Base-by-base conservation (phyloP, 2,888 invertebrate genomes). In the Drosophila pseudotakahashii region DNA sequence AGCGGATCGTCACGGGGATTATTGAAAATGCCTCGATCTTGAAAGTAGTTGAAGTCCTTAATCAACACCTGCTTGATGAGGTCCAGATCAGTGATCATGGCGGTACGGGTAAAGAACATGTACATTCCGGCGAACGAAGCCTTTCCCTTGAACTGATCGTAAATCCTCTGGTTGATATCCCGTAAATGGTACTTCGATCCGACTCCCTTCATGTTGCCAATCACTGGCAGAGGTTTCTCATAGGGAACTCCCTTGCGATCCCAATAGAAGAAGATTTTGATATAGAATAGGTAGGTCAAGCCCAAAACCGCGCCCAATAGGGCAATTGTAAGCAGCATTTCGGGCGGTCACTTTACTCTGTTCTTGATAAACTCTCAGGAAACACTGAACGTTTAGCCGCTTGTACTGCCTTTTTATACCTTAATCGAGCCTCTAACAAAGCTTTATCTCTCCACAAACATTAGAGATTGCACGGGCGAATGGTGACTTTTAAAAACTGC, bases 31-130 rank as follows among this genome's bases (percentile, higher is more conserved):
- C 90, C 89, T 3, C 92, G 91, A 77, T 92, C 89, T 7, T 82
- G 81, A 63, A 93, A 93, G 47, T 79, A 70, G 0, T 72, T 58
- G 48, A 92, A 92, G 58, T 93, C 92, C 68, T 90, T 91, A 6
- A 92, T 88, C 14, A 92, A 58, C 16, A 92, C 60, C 16, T 77
- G 67, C 60, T 90, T 91, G 1, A 92, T 73, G n/a, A 92, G 59
- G 13, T 92, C 91, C 37, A 92, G 78, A 41, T 91, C 89, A 0
- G 81, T 34, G 2, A 86, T 51, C 2, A 91, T 7, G 0, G 83
- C 82, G 0, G 70, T 53, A 0, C 76, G 78, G 3, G 34, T 76
- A 0, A 88, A 2, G 48, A 90, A 88, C 26, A 81, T 39, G 50
- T 78, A 91, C 32, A 82, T 71, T 41, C 90, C 89, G 0, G 69